Base-by-base conservation (phyloP, 2,888 invertebrate genomes). In the Encarsia formosa region DNA sequence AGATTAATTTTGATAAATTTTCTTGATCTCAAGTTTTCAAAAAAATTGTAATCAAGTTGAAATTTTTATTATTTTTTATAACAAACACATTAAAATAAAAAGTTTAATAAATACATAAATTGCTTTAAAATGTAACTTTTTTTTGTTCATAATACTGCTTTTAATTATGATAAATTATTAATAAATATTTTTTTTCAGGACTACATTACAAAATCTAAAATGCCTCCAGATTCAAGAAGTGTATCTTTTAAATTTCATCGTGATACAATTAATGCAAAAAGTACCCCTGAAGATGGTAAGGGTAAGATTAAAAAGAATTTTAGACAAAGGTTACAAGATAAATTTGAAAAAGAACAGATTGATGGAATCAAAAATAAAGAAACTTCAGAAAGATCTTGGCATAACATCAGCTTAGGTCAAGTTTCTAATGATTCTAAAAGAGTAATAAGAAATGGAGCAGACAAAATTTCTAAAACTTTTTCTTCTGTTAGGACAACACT, bases 381-480 rank as follows among this genome's bases (percentile, higher is more conserved):
- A 31, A 37, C 51, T 2, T 48, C 58, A 5, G 68, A 69, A 13
- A 66, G 64, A 18, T 56, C 67, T 18, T 72, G 73, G 73, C 70
- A 69, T 44, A 73, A 71, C 48, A 52, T 71, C 4, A 65, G 66
- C 34, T 58, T 71, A 4, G 67, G 69, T 11, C 69, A 69, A 41
- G 67, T 73, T 41, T 76, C 85, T 34, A 81, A 80, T 29, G 84
- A 82, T 65, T 83, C 85, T 8, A 78, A 83, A 57, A 80, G 80
- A 63, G 83, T 79, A 37, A 71, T 86, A 41, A 79, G 84, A 62
- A 82, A 79, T 40, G 82, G 86, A 24, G 84, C 84, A 11, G 85
- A 85, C 58, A 84, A 82, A 68, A 78, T 86, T 55, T 79, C 83
- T 2, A 82, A 78, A 68, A 85, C 85, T 1, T 80, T 86, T 61